Conservation (phyloP, 1,140 invertebrate genomes). For the Ditylenchus dipsaci region DNA sequence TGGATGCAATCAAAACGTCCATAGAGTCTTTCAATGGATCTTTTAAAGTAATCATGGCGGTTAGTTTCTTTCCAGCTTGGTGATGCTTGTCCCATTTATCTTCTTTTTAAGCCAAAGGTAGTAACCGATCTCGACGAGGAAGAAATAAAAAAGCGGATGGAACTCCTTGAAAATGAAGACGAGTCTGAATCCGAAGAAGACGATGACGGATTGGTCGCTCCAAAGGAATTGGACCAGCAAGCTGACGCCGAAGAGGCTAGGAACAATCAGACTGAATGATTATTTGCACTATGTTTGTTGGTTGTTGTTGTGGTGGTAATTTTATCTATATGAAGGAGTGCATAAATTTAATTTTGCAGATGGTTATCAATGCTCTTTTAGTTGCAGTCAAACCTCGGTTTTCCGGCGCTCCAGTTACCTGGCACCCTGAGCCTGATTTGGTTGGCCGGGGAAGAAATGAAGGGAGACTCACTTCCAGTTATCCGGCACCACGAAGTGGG, state of each 20-base stretch:
- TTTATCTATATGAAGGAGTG: too few relatives aligned
- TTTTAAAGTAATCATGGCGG: conserved; percentile 88
- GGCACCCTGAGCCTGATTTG: too few relatives aligned
- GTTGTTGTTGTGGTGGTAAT: too few relatives aligned
- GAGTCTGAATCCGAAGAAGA: conserved; percentile 67
- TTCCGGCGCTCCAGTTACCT: too few relatives aligned
- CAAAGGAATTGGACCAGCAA: conserved; percentile 51
- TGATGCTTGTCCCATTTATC: conserved; percentile 2
- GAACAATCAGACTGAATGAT: background rate
- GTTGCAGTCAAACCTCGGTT: too few relatives aligned
- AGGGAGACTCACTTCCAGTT: too few relatives aligned
- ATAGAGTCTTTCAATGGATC: conserved; percentile 79
- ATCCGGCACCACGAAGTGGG: too few relatives aligned
- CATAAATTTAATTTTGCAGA: too few relatives aligned
- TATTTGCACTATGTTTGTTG: too few relatives aligned
- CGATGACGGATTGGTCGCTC: conserved; percentile 62
- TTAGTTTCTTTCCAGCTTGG: conserved; percentile 62
- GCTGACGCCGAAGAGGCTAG: conserved; percentile 45
- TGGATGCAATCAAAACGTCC: conserved; percentile 77
- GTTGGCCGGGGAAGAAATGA: too few relatives aligned
- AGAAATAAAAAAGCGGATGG: conserved; percentile 84
- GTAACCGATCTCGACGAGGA: conserved; percentile 95
- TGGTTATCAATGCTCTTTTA: too few relatives aligned
- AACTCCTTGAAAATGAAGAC: conserved; percentile 66
- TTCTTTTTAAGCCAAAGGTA: conserved; percentile 77